Percentiles rank a stretch among this genome's conserved stretches.
phyloP scores from a whole-genome alignment of 2,797 vertebrate genomes.

The Gastrophryne carolinensis region DNA sequence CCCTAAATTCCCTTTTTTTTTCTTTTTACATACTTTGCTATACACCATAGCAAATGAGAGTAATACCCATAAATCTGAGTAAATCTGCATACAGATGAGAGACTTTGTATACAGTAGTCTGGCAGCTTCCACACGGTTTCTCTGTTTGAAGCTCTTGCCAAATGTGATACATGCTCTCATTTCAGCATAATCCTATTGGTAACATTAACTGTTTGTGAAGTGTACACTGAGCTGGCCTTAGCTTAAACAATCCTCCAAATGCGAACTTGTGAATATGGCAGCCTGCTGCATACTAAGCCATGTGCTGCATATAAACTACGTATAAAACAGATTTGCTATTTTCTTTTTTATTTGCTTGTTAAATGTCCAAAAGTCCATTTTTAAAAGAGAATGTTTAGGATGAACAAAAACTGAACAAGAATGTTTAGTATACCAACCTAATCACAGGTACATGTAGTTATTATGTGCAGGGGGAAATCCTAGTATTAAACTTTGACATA shows the following conservation, averaged over 20 bases:
- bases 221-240: slow-evolving; percentile 26
- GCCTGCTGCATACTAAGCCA: slow-evolving; percentile 1
- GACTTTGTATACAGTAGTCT: slow-evolving; percentile 35
- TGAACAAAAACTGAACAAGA: background rate
- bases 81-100: slow-evolving; percentile 42
- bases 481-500: too few relatives aligned
- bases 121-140: slow-evolving; percentile 20
- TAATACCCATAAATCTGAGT: slow-evolving; percentile 12
- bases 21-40: background rate
- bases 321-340: background rate
- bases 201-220: slow-evolving; percentile 40
- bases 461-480: too few relatives aligned
- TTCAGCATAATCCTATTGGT: slow-evolving; percentile 45
- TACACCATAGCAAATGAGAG: background rate
- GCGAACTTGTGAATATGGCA: slow-evolving; percentile 34
- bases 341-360: background rate
- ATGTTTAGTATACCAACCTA: too few relatives aligned
- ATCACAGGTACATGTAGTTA: too few relatives aligned
- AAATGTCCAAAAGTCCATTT: background rate
- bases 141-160: slow-evolving; percentile 50
- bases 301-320: background rate
- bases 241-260: slow-evolving; percentile 30
- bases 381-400: background rate
- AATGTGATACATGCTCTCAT: slow-evolving; percentile 45
- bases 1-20: too few relatives aligned